These are phyloP conservation scores for Myripristis murdjan DNA, from an alignment of 2,797 vertebrate species.

Conservation along the genomic window DNA sequence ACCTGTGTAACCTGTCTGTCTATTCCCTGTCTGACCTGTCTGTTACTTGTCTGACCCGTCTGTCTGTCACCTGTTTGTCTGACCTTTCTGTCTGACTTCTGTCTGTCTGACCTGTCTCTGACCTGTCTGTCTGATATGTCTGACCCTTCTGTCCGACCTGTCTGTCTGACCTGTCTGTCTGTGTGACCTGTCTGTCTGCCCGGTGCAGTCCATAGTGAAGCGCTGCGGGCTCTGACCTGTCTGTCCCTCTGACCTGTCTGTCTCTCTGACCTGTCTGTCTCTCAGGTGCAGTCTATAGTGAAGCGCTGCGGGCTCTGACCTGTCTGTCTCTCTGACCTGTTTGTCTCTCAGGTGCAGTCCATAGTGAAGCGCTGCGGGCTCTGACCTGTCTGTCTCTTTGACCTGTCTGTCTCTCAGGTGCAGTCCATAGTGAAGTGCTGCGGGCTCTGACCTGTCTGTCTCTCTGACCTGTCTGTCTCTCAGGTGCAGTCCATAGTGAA, in stretches of 20 bases:
- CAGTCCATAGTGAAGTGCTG: too few relatives aligned
- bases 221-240: neutral
- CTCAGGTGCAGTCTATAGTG: constrained; percentile 87
- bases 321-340: too few relatives aligned
- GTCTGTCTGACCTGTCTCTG: neutral
- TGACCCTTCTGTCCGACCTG: too few relatives aligned
- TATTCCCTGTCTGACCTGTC: neutral
- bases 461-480: too few relatives aligned
- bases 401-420: too few relatives aligned
- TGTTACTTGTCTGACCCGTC: too few relatives aligned
- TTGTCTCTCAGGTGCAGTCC: too few relatives aligned
- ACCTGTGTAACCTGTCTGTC: neutral
- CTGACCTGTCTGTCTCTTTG: too few relatives aligned
- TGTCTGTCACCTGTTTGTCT: too few relatives aligned
- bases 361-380: too few relatives aligned
- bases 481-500: neutral
- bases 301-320: constrained; percentile 87
- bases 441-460: too few relatives aligned
- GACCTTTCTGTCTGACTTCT: neutral
- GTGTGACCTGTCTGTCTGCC: neutral
- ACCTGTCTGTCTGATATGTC: neutral
- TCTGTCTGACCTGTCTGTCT: neutral
- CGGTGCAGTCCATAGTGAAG: neutral
- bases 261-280: neutral
- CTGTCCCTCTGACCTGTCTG: neutral